These are phyloP conservation scores for Patella depressa DNA, from an alignment of 2,888 invertebrate species.

Conservation along the genomic window DNA sequence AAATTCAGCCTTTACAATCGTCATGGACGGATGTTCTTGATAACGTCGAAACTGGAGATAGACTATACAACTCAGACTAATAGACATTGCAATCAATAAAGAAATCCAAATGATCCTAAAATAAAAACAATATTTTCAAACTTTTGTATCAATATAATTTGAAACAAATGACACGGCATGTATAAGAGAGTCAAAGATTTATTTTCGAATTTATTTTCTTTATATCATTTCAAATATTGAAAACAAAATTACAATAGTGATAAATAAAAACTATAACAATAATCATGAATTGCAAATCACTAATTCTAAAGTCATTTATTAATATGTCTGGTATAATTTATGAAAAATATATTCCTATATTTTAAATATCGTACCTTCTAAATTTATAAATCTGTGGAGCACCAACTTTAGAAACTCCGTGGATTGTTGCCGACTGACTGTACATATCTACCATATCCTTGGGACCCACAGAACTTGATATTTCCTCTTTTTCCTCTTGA, in stretches of 20 bases:
- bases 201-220: too few species aligned
- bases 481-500: too few species aligned
- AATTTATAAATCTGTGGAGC: conserved; percentile 12
- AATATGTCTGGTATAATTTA: too few species aligned
- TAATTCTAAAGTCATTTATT: too few species aligned
- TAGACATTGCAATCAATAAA: conserved; percentile 11
- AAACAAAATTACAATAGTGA: too few species aligned
- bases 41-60: conserved; percentile 15
- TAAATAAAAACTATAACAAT: too few species aligned
- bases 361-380: conserved; percentile 11
- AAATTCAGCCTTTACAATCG: conserved; percentile 14
- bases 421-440: conserved; percentile 15
- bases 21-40: conserved; percentile 8
- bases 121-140: background rate
- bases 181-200: too few species aligned
- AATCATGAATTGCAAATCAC: too few species aligned
- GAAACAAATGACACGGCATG: too few species aligned
- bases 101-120: conserved; percentile 15
- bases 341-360: background rate
- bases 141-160: too few species aligned
- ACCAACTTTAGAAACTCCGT: conserved; percentile 14
- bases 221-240: too few species aligned
- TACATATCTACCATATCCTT: conserved; percentile 9
- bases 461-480: background rate
- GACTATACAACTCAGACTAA: background rate